Conservation (phyloP, 1,140 invertebrate genomes). For the Dinoponera quadriceps region DNA sequence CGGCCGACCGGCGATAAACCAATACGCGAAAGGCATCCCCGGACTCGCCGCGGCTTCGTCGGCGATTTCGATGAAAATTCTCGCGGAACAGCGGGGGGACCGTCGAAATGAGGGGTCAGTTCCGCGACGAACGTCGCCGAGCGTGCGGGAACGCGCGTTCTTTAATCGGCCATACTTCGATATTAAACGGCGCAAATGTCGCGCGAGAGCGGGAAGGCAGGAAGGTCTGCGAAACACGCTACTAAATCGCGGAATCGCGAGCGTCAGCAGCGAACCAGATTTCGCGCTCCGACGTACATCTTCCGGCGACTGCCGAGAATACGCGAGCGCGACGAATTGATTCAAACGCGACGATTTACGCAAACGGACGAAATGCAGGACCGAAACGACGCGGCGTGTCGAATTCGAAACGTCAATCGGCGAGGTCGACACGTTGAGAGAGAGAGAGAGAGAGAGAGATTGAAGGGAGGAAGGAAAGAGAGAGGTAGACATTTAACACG, state of each 20-base stretch:
- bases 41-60: background rate
- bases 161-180: background rate
- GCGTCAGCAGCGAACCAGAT: background rate
- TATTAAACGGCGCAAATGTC: background rate
- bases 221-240: too few relatives aligned
- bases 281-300: constrained; percentile 13
- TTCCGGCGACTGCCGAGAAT: constrained; percentile 10
- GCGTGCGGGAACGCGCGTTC: background rate
- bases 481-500: constrained; percentile 26
- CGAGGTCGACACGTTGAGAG: constrained; percentile 25
- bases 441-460: constrained; percentile 43
- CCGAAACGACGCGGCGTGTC: constrained; percentile 10
- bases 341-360: constrained; percentile 47
- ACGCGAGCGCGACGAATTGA: constrained; percentile 34
- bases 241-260: background rate
- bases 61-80: constrained; percentile 6
- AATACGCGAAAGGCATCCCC: background rate
- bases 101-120: too few relatives aligned
- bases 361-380: constrained; percentile 16
- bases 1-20: too few relatives aligned
- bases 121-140: too few relatives aligned
- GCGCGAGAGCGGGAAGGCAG: background rate
- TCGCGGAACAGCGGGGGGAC: too few relatives aligned
- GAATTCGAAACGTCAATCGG: constrained; percentile 52
- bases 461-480: constrained; percentile 27